These are phyloP conservation scores for Syngnathus scovelli DNA, from an alignment of 2,113 vertebrate genomes.

Conservation along the genomic window DNA sequence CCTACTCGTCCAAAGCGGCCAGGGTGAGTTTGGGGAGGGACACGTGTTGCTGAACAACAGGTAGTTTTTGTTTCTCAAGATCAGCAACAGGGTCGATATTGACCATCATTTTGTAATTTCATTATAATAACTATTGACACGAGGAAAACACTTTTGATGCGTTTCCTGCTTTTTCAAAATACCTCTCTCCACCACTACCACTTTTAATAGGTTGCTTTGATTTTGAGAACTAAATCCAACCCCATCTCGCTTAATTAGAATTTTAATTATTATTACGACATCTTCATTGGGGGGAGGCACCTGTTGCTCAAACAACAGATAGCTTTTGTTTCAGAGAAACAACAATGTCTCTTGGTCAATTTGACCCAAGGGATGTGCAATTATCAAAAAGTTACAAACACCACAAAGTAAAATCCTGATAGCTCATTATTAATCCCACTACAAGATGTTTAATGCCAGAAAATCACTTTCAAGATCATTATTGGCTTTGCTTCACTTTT, in stretches of 20 bases:
- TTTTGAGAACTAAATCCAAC: not conserved
- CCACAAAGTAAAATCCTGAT: not conserved
- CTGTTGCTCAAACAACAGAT: not conserved
- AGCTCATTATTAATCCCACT: no score
- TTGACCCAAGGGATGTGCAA: not conserved
- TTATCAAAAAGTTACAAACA: not conserved
- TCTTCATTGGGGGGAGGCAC: not conserved
- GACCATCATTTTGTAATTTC: not conserved
- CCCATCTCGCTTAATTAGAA: no score
- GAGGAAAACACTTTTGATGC: no score
- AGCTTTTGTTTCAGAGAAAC: not conserved
- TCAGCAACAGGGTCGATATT: not conserved
- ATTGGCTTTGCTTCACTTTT: no score
- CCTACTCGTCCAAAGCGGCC: conserved; percentile 89
- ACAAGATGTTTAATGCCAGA: no score
- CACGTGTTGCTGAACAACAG: not conserved
- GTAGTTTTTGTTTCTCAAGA: not conserved
- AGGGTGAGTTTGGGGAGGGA: conserved; percentile 78
- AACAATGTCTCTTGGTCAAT: not conserved
- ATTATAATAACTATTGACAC: no score
- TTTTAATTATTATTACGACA: no score
- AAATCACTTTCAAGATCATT: no score
- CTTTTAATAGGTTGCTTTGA: not conserved
- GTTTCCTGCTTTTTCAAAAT: no score
- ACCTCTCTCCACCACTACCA: no score